A percentile compares a stretch with the other conserved stretches of the same genome.
These are phyloP conservation scores for Caranx melampygus DNA, from an alignment of 2,113 vertebrate genomes.

Conservation along the genomic window DNA sequence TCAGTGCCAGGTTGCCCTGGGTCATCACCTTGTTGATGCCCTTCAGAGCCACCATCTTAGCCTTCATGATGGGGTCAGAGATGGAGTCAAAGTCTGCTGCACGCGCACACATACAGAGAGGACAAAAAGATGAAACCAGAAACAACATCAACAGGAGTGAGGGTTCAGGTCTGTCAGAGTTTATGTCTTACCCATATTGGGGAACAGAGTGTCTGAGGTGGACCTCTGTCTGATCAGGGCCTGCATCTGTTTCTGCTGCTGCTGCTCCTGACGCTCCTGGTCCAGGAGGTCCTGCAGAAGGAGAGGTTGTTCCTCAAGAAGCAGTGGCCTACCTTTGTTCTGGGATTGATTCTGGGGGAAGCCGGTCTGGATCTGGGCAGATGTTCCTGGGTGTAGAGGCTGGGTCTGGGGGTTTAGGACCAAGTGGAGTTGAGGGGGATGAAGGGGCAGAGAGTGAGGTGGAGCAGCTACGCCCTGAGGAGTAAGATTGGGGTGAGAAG, in stretches of 20 bases:
- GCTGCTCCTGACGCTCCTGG: constrained; percentile 97
- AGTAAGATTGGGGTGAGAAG: constrained; percentile 4
- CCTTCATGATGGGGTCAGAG: constrained; percentile 98
- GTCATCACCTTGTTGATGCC: constrained; percentile 99
- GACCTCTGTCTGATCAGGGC: constrained; percentile 93
- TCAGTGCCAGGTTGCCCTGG: constrained; percentile 91
- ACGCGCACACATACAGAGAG: neutral
- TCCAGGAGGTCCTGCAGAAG: constrained; percentile 97
- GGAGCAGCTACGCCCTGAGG: constrained; percentile 11
- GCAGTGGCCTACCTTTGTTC: constrained; percentile 82
- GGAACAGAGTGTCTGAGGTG: constrained; percentile 85
- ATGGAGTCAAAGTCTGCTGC: constrained; percentile 93
- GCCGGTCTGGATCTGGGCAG: constrained; percentile 48
- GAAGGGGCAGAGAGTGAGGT: constrained; percentile 55
- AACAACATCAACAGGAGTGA: neutral
- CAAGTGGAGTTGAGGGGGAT: constrained; percentile 74
- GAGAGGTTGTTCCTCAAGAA: constrained; percentile 95
- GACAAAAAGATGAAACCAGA: neutral
- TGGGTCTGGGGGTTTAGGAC: constrained; percentile 80
- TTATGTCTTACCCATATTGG: constrained; percentile 87
- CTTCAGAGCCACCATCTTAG: constrained; percentile 98
- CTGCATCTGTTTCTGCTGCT: constrained; percentile 98
- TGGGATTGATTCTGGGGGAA: constrained; percentile 47
- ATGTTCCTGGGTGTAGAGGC: constrained; percentile 41
- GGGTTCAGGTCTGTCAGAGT: neutral